These are phyloP conservation scores for Epizoanthus ramosus DNA, from an alignment of 92 coral and sea anemone species.

Conservation along the genomic window DNA sequence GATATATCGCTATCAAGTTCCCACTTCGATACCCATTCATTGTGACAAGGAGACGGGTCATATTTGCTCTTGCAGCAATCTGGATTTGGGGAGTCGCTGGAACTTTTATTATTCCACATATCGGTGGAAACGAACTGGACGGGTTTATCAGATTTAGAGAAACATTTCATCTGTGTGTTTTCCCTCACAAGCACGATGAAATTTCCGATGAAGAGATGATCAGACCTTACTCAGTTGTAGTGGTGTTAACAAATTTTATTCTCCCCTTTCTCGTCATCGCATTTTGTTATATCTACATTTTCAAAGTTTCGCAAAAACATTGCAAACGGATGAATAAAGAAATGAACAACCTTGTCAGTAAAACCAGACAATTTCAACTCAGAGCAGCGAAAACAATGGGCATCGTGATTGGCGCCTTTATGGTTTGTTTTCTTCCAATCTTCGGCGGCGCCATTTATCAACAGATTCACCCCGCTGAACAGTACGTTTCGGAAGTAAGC, in stretches of 20 bases:
- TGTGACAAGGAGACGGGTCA: constrained; percentile 50
- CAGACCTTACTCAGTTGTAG: constrained; percentile 48
- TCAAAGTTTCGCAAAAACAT: constrained; percentile 63
- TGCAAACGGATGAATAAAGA: constrained; percentile 42
- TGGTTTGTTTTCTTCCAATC: constrained; percentile 59
- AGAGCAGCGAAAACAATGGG: constrained; percentile 62
- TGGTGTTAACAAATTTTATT: constrained; percentile 39
- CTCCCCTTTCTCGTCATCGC: constrained; percentile 54
- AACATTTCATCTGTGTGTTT: constrained; percentile 59
- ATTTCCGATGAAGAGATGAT: constrained; percentile 25
- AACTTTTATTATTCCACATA: constrained; percentile 53
- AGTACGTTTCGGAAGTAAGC: constrained; percentile 20
- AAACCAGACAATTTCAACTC: constrained; percentile 46
- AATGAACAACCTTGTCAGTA: constrained; percentile 43
- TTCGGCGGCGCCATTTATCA: constrained; percentile 57
- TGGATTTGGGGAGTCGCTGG: constrained; percentile 51
- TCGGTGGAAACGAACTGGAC: constrained; percentile 45
- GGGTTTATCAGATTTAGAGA: constrained; percentile 64
- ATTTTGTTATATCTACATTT: constrained; percentile 53
- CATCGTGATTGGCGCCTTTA: constrained; percentile 56
- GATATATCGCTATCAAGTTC: constrained; percentile 58
- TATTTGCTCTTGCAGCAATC: constrained; percentile 5
- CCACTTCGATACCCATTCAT: constrained; percentile 61
- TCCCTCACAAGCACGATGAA: constrained; percentile 25
- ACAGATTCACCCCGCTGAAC: constrained; percentile 35